These are phyloP conservation scores for Apodemus speciosus DNA, from an alignment of 2,113 vertebrate species.

Conservation along the genomic window DNA sequence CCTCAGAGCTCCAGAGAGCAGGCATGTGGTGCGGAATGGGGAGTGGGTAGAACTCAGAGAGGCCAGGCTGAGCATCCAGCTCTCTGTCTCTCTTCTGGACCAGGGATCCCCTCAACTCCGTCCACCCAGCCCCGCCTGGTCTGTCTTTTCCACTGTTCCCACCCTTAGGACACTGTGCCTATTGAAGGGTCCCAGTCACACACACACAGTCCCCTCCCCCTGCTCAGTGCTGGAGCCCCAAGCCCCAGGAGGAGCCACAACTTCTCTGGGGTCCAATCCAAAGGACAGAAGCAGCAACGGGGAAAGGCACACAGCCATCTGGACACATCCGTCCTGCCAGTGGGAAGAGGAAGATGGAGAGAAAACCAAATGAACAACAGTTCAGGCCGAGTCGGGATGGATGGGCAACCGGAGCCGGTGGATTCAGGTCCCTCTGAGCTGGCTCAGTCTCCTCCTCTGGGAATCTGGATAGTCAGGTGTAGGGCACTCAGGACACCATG, in stretches of 20 bases:
- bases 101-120: background rate
- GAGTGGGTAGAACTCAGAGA: background rate
- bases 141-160: background rate
- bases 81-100: background rate
- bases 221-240: background rate
- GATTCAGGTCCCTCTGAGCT: background rate
- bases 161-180: background rate
- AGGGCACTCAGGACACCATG: background rate
- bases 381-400: background rate
- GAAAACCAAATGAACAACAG: background rate
- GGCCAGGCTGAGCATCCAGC: background rate
- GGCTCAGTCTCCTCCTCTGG: background rate
- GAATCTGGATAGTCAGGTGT: background rate
- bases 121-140: background rate
- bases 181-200: background rate
- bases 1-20: background rate
- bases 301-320: background rate
- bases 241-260: background rate
- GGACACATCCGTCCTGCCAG: background rate
- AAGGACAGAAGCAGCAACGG: background rate
- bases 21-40: background rate
- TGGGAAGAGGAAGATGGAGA: background rate
- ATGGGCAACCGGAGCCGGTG: background rate
- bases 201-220: background rate
- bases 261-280: constrained; percentile 10